These are phyloP conservation scores for Nesoenas mayeri DNA, from an alignment of 2,113 vertebrate species.

Conservation along the genomic window DNA sequence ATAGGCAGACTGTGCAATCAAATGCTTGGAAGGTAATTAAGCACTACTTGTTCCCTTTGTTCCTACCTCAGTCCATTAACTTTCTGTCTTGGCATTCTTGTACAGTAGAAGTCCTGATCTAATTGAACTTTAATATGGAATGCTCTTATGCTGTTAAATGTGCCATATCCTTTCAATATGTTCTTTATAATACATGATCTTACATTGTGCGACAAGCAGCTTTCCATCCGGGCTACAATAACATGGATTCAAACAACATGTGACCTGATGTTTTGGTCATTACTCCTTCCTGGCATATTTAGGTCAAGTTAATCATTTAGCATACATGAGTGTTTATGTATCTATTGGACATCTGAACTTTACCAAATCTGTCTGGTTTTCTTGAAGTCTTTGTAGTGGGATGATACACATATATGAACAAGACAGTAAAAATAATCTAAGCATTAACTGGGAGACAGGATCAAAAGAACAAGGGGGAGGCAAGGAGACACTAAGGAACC, in stretches of 20 bases:
- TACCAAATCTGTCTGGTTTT: background rate
- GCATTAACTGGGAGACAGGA: background rate
- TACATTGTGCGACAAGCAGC: background rate
- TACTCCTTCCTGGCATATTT: background rate
- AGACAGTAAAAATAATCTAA: background rate
- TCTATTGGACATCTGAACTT: background rate
- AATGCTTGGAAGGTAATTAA: slow-evolving; percentile 46
- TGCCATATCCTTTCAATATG: slow-evolving; percentile 62
- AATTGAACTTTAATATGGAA: slow-evolving; percentile 80
- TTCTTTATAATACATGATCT: background rate
- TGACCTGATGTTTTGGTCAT: slow-evolving; percentile 31
- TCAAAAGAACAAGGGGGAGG: background rate
- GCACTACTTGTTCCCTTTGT: slow-evolving; percentile 74
- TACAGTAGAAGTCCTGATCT: slow-evolving; percentile 60
- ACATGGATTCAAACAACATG: background rate
- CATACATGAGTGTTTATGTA: background rate
- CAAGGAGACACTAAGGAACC: background rate
- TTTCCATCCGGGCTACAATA: slow-evolving; percentile 9
- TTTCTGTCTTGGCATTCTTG: slow-evolving; percentile 59
- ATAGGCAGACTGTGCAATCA: background rate
- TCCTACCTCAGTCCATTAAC: slow-evolving; percentile 64
- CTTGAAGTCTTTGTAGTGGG: background rate
- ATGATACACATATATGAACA: background rate
- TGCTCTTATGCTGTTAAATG: slow-evolving; percentile 75
- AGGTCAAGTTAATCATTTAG: slow-evolving; percentile 54